A percentile compares a stretch with the other conserved stretches of the same genome.
Evolutionary conservation across 92 coral and sea anemone genomes (phyloP).

Genomic region (Pocillopora grandis): DNA sequence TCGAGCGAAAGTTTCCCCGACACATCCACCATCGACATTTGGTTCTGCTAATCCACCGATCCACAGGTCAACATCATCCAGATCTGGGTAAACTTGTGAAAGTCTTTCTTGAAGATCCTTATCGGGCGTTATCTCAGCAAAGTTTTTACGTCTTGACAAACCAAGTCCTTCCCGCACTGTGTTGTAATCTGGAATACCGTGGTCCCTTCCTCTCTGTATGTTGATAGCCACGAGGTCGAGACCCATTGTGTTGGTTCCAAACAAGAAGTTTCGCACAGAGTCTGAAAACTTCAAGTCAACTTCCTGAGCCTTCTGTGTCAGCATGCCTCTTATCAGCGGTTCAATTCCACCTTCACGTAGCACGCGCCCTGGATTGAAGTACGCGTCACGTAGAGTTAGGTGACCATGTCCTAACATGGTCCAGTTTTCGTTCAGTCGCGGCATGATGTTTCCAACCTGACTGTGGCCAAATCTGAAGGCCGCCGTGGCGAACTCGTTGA

Average conservation of each 20-base stretch:
- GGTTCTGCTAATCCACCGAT: conserved; percentile 93
- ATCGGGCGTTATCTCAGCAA: conserved; percentile 85
- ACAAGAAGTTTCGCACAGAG: conserved; percentile 92
- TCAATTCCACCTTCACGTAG: conserved; percentile 94
- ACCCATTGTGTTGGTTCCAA: conserved; percentile 97
- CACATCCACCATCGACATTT: conserved; percentile 93
- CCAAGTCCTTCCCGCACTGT: conserved; percentile 88
- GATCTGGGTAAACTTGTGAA: conserved; percentile 64
- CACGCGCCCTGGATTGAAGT: conserved; percentile 99
- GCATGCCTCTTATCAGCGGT: conserved; percentile 96
- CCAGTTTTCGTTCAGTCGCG: conserved; percentile 92
- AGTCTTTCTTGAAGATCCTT: conserved; percentile 62
- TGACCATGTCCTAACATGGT: conserved; percentile 81
- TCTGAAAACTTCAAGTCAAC: conserved; percentile 86
- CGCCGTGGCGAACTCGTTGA: conserved; percentile 98
- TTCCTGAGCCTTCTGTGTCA: conserved; percentile 86
- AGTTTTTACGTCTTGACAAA: conserved; percentile 63
- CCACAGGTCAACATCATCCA: conserved; percentile 92
- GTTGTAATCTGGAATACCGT: conserved; percentile 94
- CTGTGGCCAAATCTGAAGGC: conserved; percentile 99
- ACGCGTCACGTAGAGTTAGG: conserved; percentile 91
- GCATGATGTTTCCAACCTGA: conserved; percentile 91
- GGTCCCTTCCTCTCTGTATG: conserved; percentile 97
- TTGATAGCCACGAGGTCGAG: conserved; percentile 88
- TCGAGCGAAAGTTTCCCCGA: conserved; percentile 96